Percentiles rank a stretch among this genome's conserved stretches.
These are phyloP conservation scores for Penaeus japonicus DNA, from an alignment of 1,140 invertebrate genomes.

Conservation along the genomic window DNA sequence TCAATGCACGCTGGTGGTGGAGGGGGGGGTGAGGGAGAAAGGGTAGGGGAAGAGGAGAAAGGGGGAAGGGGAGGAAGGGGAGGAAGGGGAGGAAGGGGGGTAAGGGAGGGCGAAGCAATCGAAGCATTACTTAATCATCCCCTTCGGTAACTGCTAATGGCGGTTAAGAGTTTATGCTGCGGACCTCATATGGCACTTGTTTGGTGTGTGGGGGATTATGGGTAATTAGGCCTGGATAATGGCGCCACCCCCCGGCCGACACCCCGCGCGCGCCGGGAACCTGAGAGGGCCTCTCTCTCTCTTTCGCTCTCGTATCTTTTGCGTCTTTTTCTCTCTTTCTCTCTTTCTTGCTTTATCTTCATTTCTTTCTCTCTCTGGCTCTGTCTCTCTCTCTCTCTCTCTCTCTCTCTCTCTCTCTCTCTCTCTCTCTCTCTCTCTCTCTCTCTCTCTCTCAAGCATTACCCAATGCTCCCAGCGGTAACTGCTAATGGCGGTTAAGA, in stretches of 20 bases:
- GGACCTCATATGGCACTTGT: slow-evolving; percentile 43
- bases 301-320: background rate
- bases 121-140: slow-evolving; percentile 16
- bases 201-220: slow-evolving; percentile 44
- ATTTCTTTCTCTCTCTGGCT: too few relatives aligned
- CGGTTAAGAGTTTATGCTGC: background rate
- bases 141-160: background rate
- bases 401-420: too few relatives aligned
- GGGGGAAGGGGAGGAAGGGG: background rate
- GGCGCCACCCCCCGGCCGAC: background rate
- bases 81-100: background rate
- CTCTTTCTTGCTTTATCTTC: background rate
- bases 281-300: background rate
- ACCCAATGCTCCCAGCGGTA: background rate
- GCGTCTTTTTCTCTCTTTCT: background rate
- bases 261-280: background rate
- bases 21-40: background rate
- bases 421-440: too few relatives aligned
- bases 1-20: background rate
- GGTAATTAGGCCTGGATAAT: slow-evolving; percentile 38
- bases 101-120: background rate
- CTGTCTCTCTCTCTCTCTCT: too few relatives aligned
- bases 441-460: too few relatives aligned
- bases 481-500: background rate
- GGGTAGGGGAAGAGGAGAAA: background rate